Percentiles rank a stretch among this genome's conserved stretches.
phyloP scores from a whole-genome alignment of 2,888 invertebrate species.

The Tethea ocularis region DNA sequence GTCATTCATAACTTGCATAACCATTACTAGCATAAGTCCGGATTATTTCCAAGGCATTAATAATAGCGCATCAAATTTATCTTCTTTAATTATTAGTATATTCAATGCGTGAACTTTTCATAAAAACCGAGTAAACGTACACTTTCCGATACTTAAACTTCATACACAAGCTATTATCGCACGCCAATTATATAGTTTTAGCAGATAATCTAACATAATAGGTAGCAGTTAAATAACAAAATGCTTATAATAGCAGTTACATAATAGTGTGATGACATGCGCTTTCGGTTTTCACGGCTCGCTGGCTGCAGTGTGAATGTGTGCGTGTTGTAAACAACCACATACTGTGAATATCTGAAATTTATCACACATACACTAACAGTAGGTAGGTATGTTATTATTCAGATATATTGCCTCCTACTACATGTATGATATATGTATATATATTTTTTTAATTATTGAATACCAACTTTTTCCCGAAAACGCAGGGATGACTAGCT shows the following conservation, averaged over 20 bases:
- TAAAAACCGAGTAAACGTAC: neutral
- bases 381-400: too few relatives aligned
- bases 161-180: neutral
- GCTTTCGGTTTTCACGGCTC: constrained; percentile 4
- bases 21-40: too few relatives aligned
- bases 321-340: neutral
- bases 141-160: neutral
- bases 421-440: too few relatives aligned
- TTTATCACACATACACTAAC: too few relatives aligned
- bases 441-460: too few relatives aligned
- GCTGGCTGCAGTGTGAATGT: neutral
- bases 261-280: neutral
- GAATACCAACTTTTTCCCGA: too few relatives aligned
- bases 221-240: neutral
- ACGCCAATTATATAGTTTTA: neutral
- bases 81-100: neutral
- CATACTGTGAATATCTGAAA: neutral
- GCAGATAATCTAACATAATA: neutral
- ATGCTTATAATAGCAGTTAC: neutral
- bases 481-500: too few relatives aligned
- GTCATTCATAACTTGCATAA: too few relatives aligned
- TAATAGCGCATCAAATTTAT: neutral
- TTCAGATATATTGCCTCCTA: too few relatives aligned
- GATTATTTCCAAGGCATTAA: too few relatives aligned
- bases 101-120: neutral